phyloP scores from a whole-genome alignment of 2,113 vertebrate genomes.

The Speoplatyrhinus poulsoni region DNA sequence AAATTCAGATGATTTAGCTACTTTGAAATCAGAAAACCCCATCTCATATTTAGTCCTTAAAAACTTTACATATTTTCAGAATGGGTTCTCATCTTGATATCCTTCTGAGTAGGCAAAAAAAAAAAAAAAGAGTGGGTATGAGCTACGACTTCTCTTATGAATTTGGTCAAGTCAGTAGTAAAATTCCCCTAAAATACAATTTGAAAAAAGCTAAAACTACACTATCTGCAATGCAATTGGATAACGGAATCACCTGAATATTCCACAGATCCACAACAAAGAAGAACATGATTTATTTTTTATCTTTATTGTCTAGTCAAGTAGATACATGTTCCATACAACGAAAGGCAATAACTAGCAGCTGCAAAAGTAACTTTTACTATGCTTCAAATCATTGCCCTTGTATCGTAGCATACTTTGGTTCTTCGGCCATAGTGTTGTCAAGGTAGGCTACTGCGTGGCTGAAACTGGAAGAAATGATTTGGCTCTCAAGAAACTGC shows the following conservation, averaged over 20 bases:
- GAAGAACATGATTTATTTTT: neutral
- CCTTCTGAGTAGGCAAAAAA: too few species aligned
- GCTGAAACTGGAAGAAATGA: slow-evolving; percentile 19
- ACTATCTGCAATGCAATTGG: too few species aligned
- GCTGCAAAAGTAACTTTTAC: slow-evolving; percentile 24
- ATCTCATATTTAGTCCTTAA: too few species aligned
- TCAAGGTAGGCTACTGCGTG: slow-evolving; percentile 15
- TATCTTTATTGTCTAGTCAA: slow-evolving; percentile 47
- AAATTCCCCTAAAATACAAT: too few species aligned
- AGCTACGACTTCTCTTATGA: too few species aligned
- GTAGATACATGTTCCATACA: slow-evolving; percentile 53
- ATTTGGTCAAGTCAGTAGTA: too few species aligned
- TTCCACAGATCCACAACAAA: neutral
- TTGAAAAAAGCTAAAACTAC: too few species aligned
- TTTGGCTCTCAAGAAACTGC: slow-evolving; percentile 21
- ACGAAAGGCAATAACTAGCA: slow-evolving; percentile 19
- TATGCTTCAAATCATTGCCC: slow-evolving; percentile 23
- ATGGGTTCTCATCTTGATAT: too few species aligned
- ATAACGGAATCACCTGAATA: neutral
- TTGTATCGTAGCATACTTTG: slow-evolving; percentile 23
- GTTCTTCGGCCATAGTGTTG: slow-evolving; percentile 23
- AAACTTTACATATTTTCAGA: too few species aligned
- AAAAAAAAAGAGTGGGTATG: too few species aligned
- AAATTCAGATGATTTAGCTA: too few species aligned
- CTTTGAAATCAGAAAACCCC: too few species aligned